A percentile compares a stretch with the other conserved stretches of the same genome.
These are phyloP conservation scores for Clinocottus analis DNA, from an alignment of 2,113 vertebrate genomes.

Conservation along the genomic window DNA sequence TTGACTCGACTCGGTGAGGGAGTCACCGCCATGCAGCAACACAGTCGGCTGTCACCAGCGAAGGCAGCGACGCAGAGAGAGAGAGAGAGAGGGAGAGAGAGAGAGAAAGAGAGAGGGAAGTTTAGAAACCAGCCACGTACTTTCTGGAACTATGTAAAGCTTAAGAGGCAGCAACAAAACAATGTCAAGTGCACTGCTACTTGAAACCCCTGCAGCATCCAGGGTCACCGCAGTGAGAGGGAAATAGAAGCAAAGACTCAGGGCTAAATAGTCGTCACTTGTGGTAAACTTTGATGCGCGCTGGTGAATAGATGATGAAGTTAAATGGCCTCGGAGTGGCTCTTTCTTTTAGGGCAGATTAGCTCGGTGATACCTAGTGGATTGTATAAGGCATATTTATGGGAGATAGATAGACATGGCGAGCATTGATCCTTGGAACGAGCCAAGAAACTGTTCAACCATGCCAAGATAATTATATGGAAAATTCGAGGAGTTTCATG, in stretches of 20 bases:
- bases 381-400: conserved; percentile 25
- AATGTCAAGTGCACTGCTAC: conserved; percentile 7
- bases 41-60: conserved; percentile 38
- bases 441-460: conserved; percentile 55
- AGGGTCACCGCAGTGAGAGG: conserved; percentile 9
- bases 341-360: not conserved
- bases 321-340: not conserved
- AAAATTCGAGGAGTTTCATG: conserved; percentile 45
- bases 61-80: conserved; percentile 21
- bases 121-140: conserved; percentile 40
- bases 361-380: not conserved
- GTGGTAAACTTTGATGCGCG: conserved; percentile 14
- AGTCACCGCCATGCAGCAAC: conserved; percentile 30
- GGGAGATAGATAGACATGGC: conserved; percentile 30
- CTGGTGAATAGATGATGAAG: conserved; percentile 44
- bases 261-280: conserved; percentile 18
- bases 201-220: conserved; percentile 30
- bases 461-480: conserved; percentile 54
- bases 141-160: conserved; percentile 36
- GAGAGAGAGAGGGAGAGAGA: not conserved
- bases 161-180: conserved; percentile 41
- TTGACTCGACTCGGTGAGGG: conserved; percentile 28
- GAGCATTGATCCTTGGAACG: conserved; percentile 13
- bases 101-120: conserved; percentile 16
- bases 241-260: not conserved